Conservation (phyloP, 1,140 invertebrate species). For the Saccostrea echinata region DNA sequence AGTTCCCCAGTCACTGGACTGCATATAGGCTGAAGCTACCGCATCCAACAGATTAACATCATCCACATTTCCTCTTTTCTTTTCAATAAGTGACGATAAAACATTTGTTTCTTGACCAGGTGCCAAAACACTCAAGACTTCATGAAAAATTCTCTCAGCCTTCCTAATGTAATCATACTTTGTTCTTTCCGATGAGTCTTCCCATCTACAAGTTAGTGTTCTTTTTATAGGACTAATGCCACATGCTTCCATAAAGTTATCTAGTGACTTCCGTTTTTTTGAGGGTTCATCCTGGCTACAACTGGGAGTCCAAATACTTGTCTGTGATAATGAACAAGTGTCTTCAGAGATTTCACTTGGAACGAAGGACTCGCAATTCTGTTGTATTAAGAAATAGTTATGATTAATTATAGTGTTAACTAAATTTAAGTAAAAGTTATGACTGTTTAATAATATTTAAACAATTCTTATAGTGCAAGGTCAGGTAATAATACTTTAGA, state of each 20-base stretch:
- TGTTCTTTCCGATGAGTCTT: conserved; percentile 7
- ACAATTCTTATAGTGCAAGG: too few species aligned
- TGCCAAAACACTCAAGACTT: conserved; percentile 38
- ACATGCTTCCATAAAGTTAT: conserved; percentile 19
- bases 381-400: too few species aligned
- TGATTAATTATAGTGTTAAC: too few species aligned
- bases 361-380: too few species aligned
- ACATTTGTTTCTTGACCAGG: conserved; percentile 10
- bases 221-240: background rate
- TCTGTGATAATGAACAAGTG: background rate
- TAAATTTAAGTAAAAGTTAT: too few species aligned
- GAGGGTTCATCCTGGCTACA: background rate
- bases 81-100: background rate
- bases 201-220: background rate
- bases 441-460: too few species aligned
- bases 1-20: conserved; percentile 21
- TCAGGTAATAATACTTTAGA: too few species aligned
- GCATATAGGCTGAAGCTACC: background rate
- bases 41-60: background rate
- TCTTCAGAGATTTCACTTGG: background rate
- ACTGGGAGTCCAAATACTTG: conserved; percentile 10
- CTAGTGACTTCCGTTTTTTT: background rate
- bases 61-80: background rate
- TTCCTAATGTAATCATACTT: conserved; percentile 23
- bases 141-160: background rate